Evolutionary conservation across 2,797 vertebrate species (phyloP).

Genomic region (Craterocephalus amniculus): DNA sequence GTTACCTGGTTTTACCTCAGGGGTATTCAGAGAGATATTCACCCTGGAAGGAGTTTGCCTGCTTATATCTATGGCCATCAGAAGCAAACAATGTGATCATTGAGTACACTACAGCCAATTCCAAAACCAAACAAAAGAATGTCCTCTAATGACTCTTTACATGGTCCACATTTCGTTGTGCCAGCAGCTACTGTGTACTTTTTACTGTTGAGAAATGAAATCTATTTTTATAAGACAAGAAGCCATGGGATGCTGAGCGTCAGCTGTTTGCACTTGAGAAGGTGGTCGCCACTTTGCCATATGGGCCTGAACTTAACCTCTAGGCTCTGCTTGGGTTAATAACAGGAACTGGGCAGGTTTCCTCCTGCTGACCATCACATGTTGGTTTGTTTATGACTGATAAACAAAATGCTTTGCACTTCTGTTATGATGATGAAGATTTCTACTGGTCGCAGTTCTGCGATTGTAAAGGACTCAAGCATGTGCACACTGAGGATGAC

Average conservation of each 20-base stretch:
- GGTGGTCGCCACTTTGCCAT: neutral
- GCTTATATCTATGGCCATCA: neutral
- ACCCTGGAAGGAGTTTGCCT: neutral
- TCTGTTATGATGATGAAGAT: neutral
- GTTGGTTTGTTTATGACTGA: neutral
- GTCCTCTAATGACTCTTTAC: conserved; percentile 1
- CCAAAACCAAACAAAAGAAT: neutral
- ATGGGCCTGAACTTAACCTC: neutral
- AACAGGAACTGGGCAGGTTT: neutral
- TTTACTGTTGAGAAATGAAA: neutral
- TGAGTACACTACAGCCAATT: conserved; percentile 48
- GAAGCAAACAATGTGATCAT: neutral
- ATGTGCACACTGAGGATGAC: neutral
- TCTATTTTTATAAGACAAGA: neutral
- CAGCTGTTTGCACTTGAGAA: neutral
- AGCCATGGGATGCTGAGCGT: neutral
- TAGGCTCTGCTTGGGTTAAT: neutral
- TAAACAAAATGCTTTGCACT: neutral
- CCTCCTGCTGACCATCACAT: neutral
- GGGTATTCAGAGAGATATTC: neutral
- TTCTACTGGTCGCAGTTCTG: neutral
- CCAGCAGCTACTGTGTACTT: conserved; percentile 11
- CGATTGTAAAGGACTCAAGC: neutral
- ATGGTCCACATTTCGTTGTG: neutral
- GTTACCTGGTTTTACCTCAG: neutral